phyloP scores from a whole-genome alignment of 2,797 vertebrate species.

The Hafferia zeledoni region DNA sequence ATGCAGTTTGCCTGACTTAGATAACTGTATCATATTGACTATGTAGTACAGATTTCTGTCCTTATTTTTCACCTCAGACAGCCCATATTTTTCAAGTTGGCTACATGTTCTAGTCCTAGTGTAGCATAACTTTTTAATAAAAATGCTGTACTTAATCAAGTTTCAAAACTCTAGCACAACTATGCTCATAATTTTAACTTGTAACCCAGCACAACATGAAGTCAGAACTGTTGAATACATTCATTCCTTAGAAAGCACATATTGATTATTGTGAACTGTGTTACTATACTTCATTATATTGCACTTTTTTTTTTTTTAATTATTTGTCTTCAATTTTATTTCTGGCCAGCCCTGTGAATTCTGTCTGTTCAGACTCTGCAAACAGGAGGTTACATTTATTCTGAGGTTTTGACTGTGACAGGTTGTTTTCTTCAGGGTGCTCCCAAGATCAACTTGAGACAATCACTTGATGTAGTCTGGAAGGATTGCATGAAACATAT shows the following conservation, averaged over 20 bases:
- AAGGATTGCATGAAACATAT: neutral
- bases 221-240: neutral
- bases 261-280: neutral
- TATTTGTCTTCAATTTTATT: neutral
- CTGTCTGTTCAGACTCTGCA: neutral
- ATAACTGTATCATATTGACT: neutral
- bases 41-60: neutral
- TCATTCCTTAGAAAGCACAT: neutral
- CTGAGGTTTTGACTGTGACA: neutral
- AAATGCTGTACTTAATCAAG: neutral
- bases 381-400: neutral
- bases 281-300: neutral
- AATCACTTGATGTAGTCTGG: neutral
- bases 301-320: neutral
- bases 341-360: neutral
- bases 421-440: neutral
- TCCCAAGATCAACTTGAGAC: neutral
- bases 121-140: neutral
- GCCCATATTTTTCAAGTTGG: neutral
- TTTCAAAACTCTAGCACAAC: neutral
- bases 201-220: neutral
- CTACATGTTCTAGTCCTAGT: neutral
- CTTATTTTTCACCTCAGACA: neutral
- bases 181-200: neutral
- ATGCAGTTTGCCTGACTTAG: neutral